Percentiles rank a stretch among this genome's conserved stretches.
These are phyloP conservation scores for Leptothorax acervorum DNA, from an alignment of 2,888 invertebrate genomes.

Conservation along the genomic window DNA sequence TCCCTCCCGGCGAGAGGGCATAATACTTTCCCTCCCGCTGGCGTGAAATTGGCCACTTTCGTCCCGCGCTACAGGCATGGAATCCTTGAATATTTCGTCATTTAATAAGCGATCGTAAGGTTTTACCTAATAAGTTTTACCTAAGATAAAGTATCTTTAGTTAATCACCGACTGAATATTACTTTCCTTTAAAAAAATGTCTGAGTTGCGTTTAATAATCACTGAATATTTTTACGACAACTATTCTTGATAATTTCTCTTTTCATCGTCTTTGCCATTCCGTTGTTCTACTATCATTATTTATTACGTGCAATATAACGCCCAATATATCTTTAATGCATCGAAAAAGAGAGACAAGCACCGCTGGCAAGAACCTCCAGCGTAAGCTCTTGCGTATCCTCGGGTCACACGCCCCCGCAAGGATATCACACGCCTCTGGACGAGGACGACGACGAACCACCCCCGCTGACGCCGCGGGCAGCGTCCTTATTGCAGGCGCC, in stretches of 20 bases:
- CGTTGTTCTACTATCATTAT: background rate
- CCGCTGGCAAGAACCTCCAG: slow-evolving; percentile 88
- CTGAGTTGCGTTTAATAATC: background rate
- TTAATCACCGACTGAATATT: background rate
- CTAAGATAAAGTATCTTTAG: background rate
- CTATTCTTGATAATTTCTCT: background rate
- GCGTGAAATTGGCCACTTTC: too few species aligned
- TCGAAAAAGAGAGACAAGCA: slow-evolving; percentile 82
- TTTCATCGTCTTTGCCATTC: background rate
- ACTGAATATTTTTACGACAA: background rate
- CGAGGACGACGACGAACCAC: slow-evolving; percentile 85
- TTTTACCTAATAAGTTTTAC: background rate
- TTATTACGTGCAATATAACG: slow-evolving; percentile 40
- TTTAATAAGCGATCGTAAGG: background rate
- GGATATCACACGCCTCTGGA: slow-evolving; percentile 94
- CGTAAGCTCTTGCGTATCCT: slow-evolving; percentile 88
- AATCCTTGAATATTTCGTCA: background rate
- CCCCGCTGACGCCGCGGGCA: slow-evolving; percentile 87
- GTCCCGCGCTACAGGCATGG: too few species aligned
- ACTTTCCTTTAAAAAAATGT: background rate
- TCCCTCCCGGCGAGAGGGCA: too few species aligned
- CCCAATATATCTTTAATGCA: slow-evolving; percentile 66
- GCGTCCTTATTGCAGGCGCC: slow-evolving; percentile 88
- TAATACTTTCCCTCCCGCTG: too few species aligned
- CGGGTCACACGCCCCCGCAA: slow-evolving; percentile 88